Evolutionary conservation across 2,797 vertebrate genomes (phyloP), one percentile per base, ranked within the genome.

Genomic region (Micromesistius poutassou): DNA sequence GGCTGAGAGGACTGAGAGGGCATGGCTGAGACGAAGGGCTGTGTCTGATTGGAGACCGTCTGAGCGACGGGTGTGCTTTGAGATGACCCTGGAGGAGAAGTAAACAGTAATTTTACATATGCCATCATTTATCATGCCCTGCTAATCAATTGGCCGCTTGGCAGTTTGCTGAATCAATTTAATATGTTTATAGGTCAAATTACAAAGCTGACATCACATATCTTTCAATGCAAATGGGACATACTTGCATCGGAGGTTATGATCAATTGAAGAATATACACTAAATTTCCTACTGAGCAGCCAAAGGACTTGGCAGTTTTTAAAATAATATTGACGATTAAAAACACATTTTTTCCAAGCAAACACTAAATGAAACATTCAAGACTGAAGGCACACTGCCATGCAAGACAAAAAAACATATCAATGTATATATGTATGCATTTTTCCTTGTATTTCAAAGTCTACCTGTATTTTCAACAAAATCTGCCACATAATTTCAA

Each of bases 11-110:
- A 90, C 84, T 93, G 95, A 88, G 83, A 94, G 84, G 94, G 72
- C 89, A 87, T 31, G 94, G 90, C 86, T 95, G 46, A 19, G 66
- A 9, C 28, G 66, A 16, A 31, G 13, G 28, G 30, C 68, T 71
- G 68, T 30, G 30, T 19, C 70, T 30, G 70, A 71, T 74, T 79
- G 79, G 90, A 80, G 71, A 88, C 76, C 0, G 84, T 76, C 72
- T 85, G 90, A 76, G 88, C 83, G 5, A 89, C 3, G 38, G 80
- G 36, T 78, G 88, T 72, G 83, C 77, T 86, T 71, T 88, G 78
- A 0, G 96, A 94, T 31, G 97, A 96, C 96, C 97, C 97, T 98
- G 89, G 62, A 68, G 62, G 62, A 68, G 87, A 87, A 85, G 81
- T 50, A 90, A 46, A 28, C n/a, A 13, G 16, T 16, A 76, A 42